A percentile compares a stretch with the other conserved stretches of the same genome.
These are phyloP conservation scores for Protonemura montana DNA, from an alignment of 2,888 invertebrate genomes.

Conservation along the genomic window DNA sequence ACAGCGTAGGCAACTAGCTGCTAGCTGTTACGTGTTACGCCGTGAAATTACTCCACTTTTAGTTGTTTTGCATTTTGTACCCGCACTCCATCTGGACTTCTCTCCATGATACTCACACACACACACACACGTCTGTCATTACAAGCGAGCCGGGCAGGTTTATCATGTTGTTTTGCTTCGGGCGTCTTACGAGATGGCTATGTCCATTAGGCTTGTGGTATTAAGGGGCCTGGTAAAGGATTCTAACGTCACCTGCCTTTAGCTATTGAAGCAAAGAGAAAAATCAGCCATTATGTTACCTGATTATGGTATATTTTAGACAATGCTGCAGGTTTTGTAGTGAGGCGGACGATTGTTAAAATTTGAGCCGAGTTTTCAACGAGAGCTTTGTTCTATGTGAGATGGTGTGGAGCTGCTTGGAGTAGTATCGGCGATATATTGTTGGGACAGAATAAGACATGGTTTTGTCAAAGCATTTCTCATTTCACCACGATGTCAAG, in stretches of 20 bases:
- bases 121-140: not conserved
- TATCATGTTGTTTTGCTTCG: not conserved
- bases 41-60: not conserved
- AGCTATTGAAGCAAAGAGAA: too few relatives aligned
- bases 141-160: not conserved
- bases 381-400: too few relatives aligned
- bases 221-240: not conserved
- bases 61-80: not conserved
- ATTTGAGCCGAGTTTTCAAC: too few relatives aligned
- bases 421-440: too few relatives aligned
- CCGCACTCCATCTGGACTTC: not conserved
- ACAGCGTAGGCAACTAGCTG: not conserved
- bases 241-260: not conserved
- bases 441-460: too few relatives aligned
- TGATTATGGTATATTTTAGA: too few relatives aligned
- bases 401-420: too few relatives aligned
- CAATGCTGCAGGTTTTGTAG: too few relatives aligned
- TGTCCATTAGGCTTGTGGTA: not conserved
- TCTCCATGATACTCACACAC: not conserved
- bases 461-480: too few relatives aligned
- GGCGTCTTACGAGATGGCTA: not conserved
- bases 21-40: not conserved
- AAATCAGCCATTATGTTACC: too few relatives aligned
- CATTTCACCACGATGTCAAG: too few relatives aligned
- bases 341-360: too few relatives aligned